Evolutionary conservation across 1,140 invertebrate genomes (phyloP).

Genomic region (Calycopis cecrops): DNA sequence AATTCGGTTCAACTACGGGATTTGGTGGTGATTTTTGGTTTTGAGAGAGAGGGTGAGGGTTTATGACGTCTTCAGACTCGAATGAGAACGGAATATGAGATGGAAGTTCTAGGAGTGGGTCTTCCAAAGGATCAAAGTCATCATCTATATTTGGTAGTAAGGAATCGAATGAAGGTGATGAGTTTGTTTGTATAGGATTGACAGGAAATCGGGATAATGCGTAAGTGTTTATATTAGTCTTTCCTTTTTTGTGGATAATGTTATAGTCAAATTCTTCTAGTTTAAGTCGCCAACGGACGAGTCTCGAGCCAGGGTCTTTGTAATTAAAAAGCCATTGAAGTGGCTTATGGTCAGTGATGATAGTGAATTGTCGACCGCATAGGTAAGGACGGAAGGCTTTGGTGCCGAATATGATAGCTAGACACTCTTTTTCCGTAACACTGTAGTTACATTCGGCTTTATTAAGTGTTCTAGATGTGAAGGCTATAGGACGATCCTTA

Average conservation of each 20-base stretch:
- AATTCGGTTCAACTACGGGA: not conserved
- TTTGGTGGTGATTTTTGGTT: not conserved
- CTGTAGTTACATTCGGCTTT: slow-evolving; percentile 30
- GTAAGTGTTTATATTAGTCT: slow-evolving; percentile 19
- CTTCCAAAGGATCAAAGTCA: not conserved
- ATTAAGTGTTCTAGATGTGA: slow-evolving; percentile 19
- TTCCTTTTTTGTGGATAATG: too few relatives aligned
- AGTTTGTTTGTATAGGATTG: slow-evolving; percentile 8
- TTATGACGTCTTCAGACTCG: not conserved
- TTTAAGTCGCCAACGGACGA: slow-evolving; percentile 21
- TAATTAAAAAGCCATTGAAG: slow-evolving; percentile 67
- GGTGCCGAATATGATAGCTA: slow-evolving; percentile 49
- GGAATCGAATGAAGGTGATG: not conserved
- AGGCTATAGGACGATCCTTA: slow-evolving; percentile 41
- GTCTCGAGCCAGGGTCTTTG: slow-evolving; percentile 46
- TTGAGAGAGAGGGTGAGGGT: not conserved
- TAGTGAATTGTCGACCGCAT: slow-evolving; percentile 60
- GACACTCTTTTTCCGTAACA: slow-evolving; percentile 31
- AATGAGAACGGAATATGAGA: not conserved
- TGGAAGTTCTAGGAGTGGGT: not conserved
- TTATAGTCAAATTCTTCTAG: slow-evolving; percentile 18
- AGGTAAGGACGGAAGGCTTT: slow-evolving; percentile 50
- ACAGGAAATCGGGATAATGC: slow-evolving; percentile 16
- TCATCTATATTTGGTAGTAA: not conserved
- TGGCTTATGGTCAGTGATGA: slow-evolving; percentile 72